Evolutionary conservation across 2,113 vertebrate genomes (phyloP), one percentile per base, ranked within the genome.

Genomic region (Catharus minimus): DNA sequence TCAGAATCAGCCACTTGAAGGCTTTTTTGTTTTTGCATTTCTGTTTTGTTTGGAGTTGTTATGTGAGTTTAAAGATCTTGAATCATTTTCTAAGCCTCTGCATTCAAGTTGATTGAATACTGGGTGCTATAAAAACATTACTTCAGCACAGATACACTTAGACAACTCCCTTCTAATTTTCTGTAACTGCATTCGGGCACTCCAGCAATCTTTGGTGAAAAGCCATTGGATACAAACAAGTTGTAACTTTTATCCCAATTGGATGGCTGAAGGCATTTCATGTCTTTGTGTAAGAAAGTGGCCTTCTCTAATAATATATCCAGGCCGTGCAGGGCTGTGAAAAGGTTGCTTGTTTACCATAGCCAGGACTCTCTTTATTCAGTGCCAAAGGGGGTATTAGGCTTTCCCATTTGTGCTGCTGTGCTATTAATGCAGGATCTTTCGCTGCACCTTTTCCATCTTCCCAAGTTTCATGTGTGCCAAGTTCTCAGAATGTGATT

Each of bases 11-110:
- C 83, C 93, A 82, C 90, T 95, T 65, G 90, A 94, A 95, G 90
- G 66, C 62, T 8, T 2, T 92, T 92, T 95, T 93, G 73, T 72
- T 93, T 93, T 86, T 95, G 77, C 66, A 72, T 93, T 96, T 96
- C 76, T 95, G 92, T 93, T 96, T 92, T 86, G 80, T 95, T 95
- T 96, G 93, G 94, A 95, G 82, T 93, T 94, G 79, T 96, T 94
- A 82, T 78, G 73, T 39, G 86, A 88, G 88, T 95, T 91, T 94
- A 75, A 92, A 94, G 82, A 91, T 92, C 86, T 88, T 95, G 93
- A 96, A 94, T 94, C 41, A 92, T 94, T 93, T 93, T 95, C 88
- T 95, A 75, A 96, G 88, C 83, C 77, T 46, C 58, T 65, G 80
- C 83, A 65, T 95, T 95, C 77, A 86, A 86, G 76, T 58, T 95